Conservation (phyloP, 2,888 invertebrate genomes). For the Drosophila borealis region DNA sequence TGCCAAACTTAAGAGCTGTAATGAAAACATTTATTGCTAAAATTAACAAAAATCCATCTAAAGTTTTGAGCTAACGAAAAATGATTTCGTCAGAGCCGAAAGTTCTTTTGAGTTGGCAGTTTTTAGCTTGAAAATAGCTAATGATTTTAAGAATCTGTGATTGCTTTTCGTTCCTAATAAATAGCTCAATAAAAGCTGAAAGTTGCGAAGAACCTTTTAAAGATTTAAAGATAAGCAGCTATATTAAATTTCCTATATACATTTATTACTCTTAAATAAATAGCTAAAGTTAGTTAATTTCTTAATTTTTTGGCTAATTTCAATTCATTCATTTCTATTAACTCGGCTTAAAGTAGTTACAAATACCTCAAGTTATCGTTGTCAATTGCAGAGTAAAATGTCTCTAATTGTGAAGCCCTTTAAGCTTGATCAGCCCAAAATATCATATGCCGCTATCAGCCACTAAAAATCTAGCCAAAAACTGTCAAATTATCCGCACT, state of each 20-base stretch:
- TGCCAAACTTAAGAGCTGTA: constrained; percentile 5
- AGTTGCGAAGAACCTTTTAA: too few relatives aligned
- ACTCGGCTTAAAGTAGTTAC: too few relatives aligned
- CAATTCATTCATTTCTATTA: too few relatives aligned
- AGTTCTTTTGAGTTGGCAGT: constrained; percentile 5
- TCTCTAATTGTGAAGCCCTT: background rate
- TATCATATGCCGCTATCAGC: constrained; percentile 16
- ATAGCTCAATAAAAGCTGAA: too few relatives aligned
- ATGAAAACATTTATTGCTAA: constrained; percentile 10
- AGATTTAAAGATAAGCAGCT: too few relatives aligned
- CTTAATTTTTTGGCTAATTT: background rate
- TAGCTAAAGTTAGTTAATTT: too few relatives aligned
- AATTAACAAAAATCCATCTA: background rate
- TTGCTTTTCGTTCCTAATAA: too few relatives aligned
- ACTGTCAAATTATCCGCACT: constrained; percentile 37
- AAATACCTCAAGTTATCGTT: too few relatives aligned
- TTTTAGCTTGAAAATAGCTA: constrained; percentile 12
- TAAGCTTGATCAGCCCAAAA: background rate
- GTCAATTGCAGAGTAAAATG: background rate
- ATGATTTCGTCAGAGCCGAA: background rate
- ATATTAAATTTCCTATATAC: too few relatives aligned
- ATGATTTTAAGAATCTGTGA: background rate
- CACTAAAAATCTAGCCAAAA: constrained; percentile 23
- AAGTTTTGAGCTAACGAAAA: constrained; percentile 7
- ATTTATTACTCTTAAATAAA: too few relatives aligned